A percentile compares a stretch with the other conserved stretches of the same genome.
phyloP scores from a whole-genome alignment of 2,797 vertebrate species.

The Saguinus oedipus region DNA sequence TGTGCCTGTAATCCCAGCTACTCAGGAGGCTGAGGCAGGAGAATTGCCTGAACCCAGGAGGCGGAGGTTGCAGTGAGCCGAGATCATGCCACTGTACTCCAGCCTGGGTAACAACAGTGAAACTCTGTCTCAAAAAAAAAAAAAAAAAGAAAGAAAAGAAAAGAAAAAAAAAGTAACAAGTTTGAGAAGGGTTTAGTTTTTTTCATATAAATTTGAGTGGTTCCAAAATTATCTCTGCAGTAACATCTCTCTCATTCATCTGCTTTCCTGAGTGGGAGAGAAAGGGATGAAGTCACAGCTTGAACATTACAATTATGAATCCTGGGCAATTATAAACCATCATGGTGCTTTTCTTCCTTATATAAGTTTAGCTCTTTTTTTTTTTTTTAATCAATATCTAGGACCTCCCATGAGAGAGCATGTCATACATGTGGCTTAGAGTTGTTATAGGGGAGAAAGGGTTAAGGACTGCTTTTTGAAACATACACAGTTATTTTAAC shows the following conservation, averaged over 20 bases:
- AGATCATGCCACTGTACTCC: too few species aligned
- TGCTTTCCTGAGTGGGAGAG: neutral
- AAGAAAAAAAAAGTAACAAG: neutral
- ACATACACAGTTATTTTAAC: neutral
- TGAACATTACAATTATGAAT: neutral
- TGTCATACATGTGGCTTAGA: neutral
- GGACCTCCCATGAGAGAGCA: neutral
- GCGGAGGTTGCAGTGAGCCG: too few species aligned
- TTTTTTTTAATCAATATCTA: neutral
- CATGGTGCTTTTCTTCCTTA: neutral
- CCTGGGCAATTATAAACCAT: neutral
- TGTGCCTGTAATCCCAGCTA: too few species aligned
- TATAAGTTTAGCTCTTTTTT: neutral
- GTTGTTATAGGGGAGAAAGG: neutral
- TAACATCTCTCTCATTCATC: neutral
- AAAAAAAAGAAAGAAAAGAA: too few species aligned
- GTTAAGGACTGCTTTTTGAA: neutral
- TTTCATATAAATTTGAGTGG: neutral
- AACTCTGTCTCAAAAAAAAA: too few species aligned
- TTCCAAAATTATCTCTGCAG: neutral
- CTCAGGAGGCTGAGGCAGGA: too few species aligned
- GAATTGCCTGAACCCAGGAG: too few species aligned
- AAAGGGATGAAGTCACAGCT: neutral
- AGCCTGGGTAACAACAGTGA: too few species aligned
- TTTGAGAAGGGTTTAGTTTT: constrained; percentile 3